Evolutionary conservation across 2,888 invertebrate genomes (phyloP), one percentile per base, ranked within the genome.

Genomic region (Luperina testacea): DNA sequence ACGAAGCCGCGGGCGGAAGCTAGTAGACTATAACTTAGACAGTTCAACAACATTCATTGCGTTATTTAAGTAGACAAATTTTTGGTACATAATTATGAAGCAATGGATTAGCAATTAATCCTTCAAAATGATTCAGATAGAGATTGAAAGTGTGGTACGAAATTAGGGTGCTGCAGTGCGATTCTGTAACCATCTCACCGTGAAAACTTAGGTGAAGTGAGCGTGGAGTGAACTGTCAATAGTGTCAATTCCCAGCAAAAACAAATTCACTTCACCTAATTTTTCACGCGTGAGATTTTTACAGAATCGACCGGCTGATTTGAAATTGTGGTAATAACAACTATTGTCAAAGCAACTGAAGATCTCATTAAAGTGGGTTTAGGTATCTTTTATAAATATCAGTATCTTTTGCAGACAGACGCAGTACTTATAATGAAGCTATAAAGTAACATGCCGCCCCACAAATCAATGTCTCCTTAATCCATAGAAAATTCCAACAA

Each of bases 381-480:
- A 42, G 11, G 17, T 24, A 11, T 63, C 17, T 32, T 63, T 8
- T 63, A 17, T 63, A 13, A 15, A 2, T 24, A 38, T 1, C 38
- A 64, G 20, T 38, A 0, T 38, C 20, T 70, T 53, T 53, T 53
- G 15, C 24, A n/a, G 9, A 17, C 3, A 38, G 6, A 57, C 70
- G 32, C 17, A 5, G 6, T 48, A 11, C 2, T 15, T 32, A 32
- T 32, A 64, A 17, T 17, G 8, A 17, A 53, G 61, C 59, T 38
- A 53, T 53, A 57, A 24, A 53, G 27, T 59, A 53, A 45, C 51
- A 68, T 32, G 24, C 11, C 51, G 17, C 45, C 64, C 45, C 61
- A 78, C 67, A 68, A 84, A 68, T 72, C 61, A 72, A 80, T 71
- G 48, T 65, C 64, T 78, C 42, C 45, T 24, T 57, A 59, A 53